Evolutionary conservation across 2,797 vertebrate genomes (phyloP).

Genomic region (Pampus argenteus): DNA sequence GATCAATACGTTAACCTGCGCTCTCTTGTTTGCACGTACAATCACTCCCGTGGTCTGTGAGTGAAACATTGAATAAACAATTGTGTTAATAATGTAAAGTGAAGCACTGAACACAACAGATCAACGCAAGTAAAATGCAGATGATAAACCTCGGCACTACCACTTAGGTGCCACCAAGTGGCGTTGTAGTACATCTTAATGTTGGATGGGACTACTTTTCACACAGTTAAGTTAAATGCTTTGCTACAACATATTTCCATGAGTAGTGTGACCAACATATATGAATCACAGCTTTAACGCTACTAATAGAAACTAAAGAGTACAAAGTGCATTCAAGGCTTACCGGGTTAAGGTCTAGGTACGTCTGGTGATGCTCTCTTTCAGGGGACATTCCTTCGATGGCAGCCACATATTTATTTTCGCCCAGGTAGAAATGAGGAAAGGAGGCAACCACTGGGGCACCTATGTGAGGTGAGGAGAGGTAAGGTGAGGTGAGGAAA

Average conservation of each 20-base stretch:
- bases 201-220: background rate
- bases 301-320: constrained; percentile 3
- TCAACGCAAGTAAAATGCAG: background rate
- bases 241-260: background rate
- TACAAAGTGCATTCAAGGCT: constrained; percentile 4
- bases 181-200: constrained; percentile 18
- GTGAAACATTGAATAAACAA: background rate
- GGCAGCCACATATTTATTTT: constrained; percentile 74
- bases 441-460: constrained; percentile 87
- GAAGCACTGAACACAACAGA: background rate
- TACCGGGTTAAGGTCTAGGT: constrained; percentile 87
- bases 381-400: constrained; percentile 81
- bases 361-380: constrained; percentile 84
- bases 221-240: background rate
- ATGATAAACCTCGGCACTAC: background rate
- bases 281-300: background rate
- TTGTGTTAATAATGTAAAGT: background rate
- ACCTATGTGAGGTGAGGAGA: constrained; percentile 61
- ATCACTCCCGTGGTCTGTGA: constrained; percentile 85
- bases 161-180: constrained; percentile 45
- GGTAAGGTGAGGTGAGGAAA: background rate
- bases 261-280: background rate
- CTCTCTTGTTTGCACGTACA: constrained; percentile 85
- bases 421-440: constrained; percentile 86
- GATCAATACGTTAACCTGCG: constrained; percentile 84